Base-by-base conservation (phyloP, 2,888 invertebrate genomes). In the Eulithis testata region DNA sequence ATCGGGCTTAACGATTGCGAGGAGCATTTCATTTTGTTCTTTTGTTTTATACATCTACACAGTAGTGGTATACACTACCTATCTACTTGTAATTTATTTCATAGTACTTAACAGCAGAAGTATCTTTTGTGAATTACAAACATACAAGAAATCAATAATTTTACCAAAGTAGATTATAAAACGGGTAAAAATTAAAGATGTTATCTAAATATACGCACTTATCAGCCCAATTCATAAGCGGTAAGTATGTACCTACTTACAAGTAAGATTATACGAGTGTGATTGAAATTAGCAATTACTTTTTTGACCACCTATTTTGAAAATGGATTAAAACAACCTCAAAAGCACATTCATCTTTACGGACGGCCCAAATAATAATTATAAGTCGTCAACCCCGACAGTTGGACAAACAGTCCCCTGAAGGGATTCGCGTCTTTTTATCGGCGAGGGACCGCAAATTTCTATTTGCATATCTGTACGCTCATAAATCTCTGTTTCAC, bases 401-500 rank as follows among this genome's bases (percentile, higher is more conserved):
- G 87, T 90, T 89, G 90, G 90, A 86, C 90, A 87, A 88, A 88
- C 89, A 90, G 81, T 75, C 78, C 82, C 83, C 86, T 82, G 83
- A 81, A 81, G 83, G 85, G 85, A 77, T 78, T 76, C 80, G 80
- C 87, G 91, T 91, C 92, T 92, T 92, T 93, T 92, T 91, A 90
- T 90, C 90, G 86, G 84, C 84, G 81, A 84, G 91, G 91, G 91
- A 89, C 89, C 89, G 89, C 89, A 90, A 89, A 90, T 89, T 91
- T 91, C 89, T 92, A 93, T 93, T 93, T 93, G 92, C 92, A 93
- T 93, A 93, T 93, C 92, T 91, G 87, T 83, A 84, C 84, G 83
- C 86, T 90, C 90, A 91, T 93, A 93, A 93, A 93, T 93, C 93
- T 91, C 89, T 85, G 91, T 90, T 92, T 91, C 91, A 91, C 91